A percentile compares a stretch with the other conserved stretches of the same genome.
These are phyloP conservation scores for Glaucidium brasilianum DNA, from an alignment of 2,113 vertebrate genomes.

Conservation along the genomic window DNA sequence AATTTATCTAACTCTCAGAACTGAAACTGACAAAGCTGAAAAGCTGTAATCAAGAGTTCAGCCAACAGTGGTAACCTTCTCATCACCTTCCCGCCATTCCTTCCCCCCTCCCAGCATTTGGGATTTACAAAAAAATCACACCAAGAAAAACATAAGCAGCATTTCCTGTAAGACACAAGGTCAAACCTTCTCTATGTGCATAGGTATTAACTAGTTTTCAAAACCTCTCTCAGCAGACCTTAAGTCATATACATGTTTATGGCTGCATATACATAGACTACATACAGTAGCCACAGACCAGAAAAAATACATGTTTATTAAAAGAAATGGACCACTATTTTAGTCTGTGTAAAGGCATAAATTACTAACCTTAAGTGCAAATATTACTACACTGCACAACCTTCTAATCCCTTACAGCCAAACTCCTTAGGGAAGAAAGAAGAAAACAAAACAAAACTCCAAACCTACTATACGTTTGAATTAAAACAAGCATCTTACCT, in stretches of 20 bases:
- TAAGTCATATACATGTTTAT: background rate
- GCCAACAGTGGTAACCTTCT: background rate
- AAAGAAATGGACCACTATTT: background rate
- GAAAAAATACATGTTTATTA: background rate
- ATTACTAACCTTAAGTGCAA: fast-evolving
- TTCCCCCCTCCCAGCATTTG: fast-evolving
- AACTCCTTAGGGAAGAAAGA: background rate
- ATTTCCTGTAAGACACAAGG: background rate
- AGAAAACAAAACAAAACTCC: fast-evolving
- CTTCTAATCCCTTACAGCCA: background rate
- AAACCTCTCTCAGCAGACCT: background rate
- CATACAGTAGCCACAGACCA: background rate
- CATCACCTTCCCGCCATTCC: too few relatives aligned
- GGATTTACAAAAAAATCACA: background rate
- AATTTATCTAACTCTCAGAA: background rate
- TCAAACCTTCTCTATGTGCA: background rate
- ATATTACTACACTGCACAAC: background rate
- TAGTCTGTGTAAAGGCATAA: background rate
- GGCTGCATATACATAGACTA: too few relatives aligned
- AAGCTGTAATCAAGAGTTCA: background rate
- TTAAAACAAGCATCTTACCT: conserved; percentile 59
- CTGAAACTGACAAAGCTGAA: background rate
- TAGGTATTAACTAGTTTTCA: background rate
- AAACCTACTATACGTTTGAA: background rate
- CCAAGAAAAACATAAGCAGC: background rate